A percentile compares a stretch with the other conserved stretches of the same genome.
Conservation (phyloP, 2,113 vertebrate genomes). For the Channa maculata region DNA sequence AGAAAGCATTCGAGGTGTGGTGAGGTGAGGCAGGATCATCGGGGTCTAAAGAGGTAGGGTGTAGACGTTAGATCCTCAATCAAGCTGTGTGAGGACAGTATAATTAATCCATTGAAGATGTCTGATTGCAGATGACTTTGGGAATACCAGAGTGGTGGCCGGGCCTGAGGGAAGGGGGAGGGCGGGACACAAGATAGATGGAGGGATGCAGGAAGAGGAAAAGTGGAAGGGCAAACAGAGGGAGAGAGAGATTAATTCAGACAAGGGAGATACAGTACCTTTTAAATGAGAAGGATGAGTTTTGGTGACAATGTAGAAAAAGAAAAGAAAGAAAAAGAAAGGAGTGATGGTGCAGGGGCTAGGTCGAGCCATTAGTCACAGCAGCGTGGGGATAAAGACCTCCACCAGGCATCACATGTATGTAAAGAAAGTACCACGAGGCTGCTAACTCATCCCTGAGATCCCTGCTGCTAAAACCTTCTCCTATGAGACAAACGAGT, state of each 20-base stretch:
- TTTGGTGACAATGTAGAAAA: conserved; percentile 64
- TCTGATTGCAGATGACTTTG: conserved; percentile 87
- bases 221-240: conserved; percentile 72
- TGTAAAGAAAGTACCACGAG: conserved; percentile 44
- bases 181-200: conserved; percentile 75
- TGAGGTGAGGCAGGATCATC: conserved; percentile 58
- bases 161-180: conserved; percentile 49
- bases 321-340: conserved; percentile 13
- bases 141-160: conserved; percentile 71
- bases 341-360: conserved; percentile 66
- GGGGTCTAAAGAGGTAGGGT: conserved; percentile 64
- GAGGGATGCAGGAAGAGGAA: conserved; percentile 63
- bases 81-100: conserved; percentile 79
- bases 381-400: conserved; percentile 54
- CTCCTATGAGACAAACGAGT: conserved; percentile 58
- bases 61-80: conserved; percentile 79
- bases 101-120: conserved; percentile 87
- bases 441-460: conserved; percentile 31
- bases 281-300: conserved; percentile 81
- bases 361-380: conserved; percentile 64
- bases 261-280: conserved; percentile 75
- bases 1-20: conserved; percentile 50
- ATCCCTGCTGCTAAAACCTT: conserved; percentile 49
- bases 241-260: conserved; percentile 75
- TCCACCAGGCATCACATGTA: conserved; percentile 54